Base-by-base conservation (phyloP, 2,113 vertebrate genomes). In the Lichenostomus cassidix region DNA sequence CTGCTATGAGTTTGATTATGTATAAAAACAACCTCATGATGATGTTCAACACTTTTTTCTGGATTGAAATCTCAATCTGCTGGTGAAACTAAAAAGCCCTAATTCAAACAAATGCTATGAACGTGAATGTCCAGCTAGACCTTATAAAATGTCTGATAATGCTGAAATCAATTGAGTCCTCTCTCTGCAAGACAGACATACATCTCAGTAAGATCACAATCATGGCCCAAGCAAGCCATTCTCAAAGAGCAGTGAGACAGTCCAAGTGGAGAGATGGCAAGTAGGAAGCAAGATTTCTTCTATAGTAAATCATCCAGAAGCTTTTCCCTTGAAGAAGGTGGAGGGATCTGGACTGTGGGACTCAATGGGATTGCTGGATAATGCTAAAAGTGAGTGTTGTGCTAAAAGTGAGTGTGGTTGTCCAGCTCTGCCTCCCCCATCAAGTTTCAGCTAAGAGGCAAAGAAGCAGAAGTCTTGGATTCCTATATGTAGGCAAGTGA, bases 401-500 rank as follows among this genome's bases (percentile, higher is more conserved):
- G 39, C 10, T 39, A 39, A 39, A 39, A 39, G 39, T 39, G 39
- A 39, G 11, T 39, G 10, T 55, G 18, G 6, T 13, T 63, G 21
- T 55, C 8, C 29, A 69, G 1, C 4, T 70, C 10, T 44, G 4
- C 21, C 15, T 75, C 5, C 17, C 3, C 13, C 22, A 50, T 22
- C 9, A 83, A 44, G 19, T 70, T 78, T 69, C 50, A 58, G 1
- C 7, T 37, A n/a, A 62, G 8, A 55, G 14, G 10, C 76, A 82
- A 47, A 23, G 16, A 58, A 74, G 4, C 4, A 3, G 7, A 53
- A 49, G 6, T 49, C 12, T 23, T 80, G 50, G 7, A 7, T 64
- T 24, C 2, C 12, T 10, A 9, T 1, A 0, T 19, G 21, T 2
- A 24, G 6, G 7, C 5, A 74, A 69, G 23, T 15, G 15, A 39